Evolutionary conservation across 37 sponge, comb jelly and placozoan species (phyloP).

Genomic region (Mnemiopsis leidyi): DNA sequence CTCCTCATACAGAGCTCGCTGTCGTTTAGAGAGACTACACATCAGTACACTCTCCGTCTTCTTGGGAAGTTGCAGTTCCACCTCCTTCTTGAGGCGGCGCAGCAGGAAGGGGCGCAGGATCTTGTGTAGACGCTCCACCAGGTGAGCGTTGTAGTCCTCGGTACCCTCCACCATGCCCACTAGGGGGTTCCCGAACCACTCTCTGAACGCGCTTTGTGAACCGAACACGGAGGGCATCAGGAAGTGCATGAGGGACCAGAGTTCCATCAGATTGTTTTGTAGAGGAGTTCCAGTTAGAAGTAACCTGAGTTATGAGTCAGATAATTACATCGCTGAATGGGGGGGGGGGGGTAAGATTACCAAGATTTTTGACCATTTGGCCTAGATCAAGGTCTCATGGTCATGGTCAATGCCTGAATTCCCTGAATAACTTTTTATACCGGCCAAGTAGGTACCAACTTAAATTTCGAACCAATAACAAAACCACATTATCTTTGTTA

Average conservation of each 20-base stretch:
- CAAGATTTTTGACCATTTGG: too few relatives aligned
- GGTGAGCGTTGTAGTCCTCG: constrained; percentile 93
- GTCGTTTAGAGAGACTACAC: constrained; percentile 93
- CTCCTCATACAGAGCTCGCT: constrained; percentile 95
- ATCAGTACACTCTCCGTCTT: constrained; percentile 90
- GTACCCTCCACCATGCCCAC: constrained; percentile 98
- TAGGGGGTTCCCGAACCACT: constrained; percentile 99
- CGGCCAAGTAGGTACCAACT: too few relatives aligned
- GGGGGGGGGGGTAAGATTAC: not conserved
- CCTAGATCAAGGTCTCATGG: too few relatives aligned
- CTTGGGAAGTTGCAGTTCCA: constrained; percentile 97
- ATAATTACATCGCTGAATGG: not conserved
- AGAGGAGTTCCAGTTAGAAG: constrained; percentile 98
- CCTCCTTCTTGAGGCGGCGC: constrained; percentile 89
- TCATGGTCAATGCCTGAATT: too few relatives aligned
- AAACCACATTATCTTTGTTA: not conserved
- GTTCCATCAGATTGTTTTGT: constrained; percentile 98
- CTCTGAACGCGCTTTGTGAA: constrained; percentile 95
- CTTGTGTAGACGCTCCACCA: constrained; percentile 92
- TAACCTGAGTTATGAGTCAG: constrained; percentile 69
- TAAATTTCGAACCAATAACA: too few relatives aligned
- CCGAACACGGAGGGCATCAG: constrained; percentile 97
- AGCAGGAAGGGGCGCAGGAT: constrained; percentile 95
- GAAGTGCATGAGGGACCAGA: constrained; percentile 99
- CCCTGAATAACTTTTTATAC: too few relatives aligned